Evolutionary conservation across 2,888 invertebrate genomes (phyloP).

Genomic region (Heteromurus nitidus): DNA sequence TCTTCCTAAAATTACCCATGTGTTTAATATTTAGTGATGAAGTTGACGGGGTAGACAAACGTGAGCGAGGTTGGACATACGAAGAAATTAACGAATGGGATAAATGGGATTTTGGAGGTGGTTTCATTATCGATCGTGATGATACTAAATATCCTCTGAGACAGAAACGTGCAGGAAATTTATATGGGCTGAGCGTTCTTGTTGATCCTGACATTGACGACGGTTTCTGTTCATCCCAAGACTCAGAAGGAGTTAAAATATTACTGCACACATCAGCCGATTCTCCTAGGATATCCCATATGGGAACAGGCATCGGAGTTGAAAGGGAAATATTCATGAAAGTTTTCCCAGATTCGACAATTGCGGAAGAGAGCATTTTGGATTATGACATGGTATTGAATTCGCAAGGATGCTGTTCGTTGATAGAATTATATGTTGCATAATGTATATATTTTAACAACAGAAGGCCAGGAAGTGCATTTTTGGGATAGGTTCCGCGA

Average conservation of each 20-base stretch:
- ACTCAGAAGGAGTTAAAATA: slow-evolving; percentile 39
- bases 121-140: slow-evolving; percentile 17
- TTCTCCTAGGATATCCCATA: slow-evolving; percentile 33
- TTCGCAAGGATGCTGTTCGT: too few relatives aligned
- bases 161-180: slow-evolving; percentile 37
- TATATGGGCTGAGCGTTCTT: slow-evolving; percentile 33
- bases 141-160: slow-evolving; percentile 24
- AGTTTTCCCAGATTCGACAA: slow-evolving; percentile 53
- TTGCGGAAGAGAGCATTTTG: slow-evolving; percentile 41
- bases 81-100: slow-evolving; percentile 53
- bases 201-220: slow-evolving; percentile 47
- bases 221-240: slow-evolving; percentile 38
- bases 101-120: slow-evolving; percentile 56
- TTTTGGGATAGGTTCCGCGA: slow-evolving; percentile 6
- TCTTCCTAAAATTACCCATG: not conserved
- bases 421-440: too few relatives aligned
- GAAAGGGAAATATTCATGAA: slow-evolving; percentile 50
- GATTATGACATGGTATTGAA: slow-evolving; percentile 31
- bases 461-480: slow-evolving; percentile 43
- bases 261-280: slow-evolving; percentile 51
- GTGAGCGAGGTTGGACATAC: slow-evolving; percentile 50
- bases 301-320: slow-evolving; percentile 42
- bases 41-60: slow-evolving; percentile 13
- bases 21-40: slow-evolving; percentile 35
- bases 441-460: slow-evolving; percentile 6